Conservation (phyloP, 1,140 invertebrate genomes). For the Drosophila melanica region DNA sequence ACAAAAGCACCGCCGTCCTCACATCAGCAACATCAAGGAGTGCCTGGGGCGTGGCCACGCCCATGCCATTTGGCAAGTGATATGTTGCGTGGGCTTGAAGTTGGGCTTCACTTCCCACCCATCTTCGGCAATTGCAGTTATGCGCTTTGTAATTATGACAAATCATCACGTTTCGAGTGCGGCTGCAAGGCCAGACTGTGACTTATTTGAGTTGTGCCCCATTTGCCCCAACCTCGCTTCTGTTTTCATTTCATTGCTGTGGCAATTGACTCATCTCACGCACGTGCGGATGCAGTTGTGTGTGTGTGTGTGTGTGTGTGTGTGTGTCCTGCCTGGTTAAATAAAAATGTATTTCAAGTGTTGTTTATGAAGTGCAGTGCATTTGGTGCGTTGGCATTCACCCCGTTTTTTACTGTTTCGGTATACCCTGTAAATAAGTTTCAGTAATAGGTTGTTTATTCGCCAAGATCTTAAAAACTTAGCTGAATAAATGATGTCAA, state of each 20-base stretch:
- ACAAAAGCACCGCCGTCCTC: background rate
- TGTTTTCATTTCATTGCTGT: constrained; percentile 8
- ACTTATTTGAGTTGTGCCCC: constrained; percentile 15
- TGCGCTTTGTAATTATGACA: constrained; percentile 68
- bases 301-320: background rate
- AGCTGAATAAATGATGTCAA: no score
- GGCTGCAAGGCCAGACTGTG: constrained; percentile 58
- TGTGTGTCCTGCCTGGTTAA: background rate
- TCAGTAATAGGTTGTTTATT: background rate
- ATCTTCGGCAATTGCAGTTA: constrained; percentile 3
- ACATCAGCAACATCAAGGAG: background rate
- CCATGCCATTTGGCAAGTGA: constrained; percentile 11
- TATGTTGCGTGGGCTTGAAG: background rate
- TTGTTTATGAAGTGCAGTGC: constrained; percentile 73
- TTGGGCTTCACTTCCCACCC: background rate
- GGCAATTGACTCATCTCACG: constrained; percentile 57
- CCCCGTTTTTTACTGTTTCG: constrained; percentile 31
- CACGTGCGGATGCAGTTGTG: constrained; percentile 48
- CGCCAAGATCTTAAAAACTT: no score
- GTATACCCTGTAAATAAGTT: constrained; percentile 26
- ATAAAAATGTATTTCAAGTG: constrained; percentile 74
- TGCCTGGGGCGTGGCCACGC: background rate
- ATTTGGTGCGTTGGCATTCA: constrained; percentile 39
- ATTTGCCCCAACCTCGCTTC: constrained; percentile 18
- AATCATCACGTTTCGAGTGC: constrained; percentile 74